A percentile compares a stretch with the other conserved stretches of the same genome.
Evolutionary conservation across 2,113 vertebrate species (phyloP).

Genomic region (Motacilla alba): DNA sequence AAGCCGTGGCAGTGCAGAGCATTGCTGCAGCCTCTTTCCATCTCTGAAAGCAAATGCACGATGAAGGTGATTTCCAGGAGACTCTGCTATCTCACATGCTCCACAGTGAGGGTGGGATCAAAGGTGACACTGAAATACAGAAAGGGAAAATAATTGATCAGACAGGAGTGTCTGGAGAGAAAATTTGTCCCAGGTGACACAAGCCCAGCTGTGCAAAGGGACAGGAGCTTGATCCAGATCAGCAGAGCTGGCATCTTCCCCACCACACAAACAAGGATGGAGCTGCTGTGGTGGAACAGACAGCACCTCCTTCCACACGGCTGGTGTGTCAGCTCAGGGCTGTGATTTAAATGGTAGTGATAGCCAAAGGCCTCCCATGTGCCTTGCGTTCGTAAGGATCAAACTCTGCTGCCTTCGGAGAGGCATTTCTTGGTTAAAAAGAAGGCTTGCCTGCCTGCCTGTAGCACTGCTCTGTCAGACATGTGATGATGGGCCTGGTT

Average conservation of each 20-base stretch:
- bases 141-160: neutral
- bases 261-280: accelerated
- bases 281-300: neutral
- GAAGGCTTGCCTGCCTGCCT: neutral
- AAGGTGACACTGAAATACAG: neutral
- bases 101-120: neutral
- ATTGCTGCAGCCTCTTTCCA: accelerated
- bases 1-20: neutral
- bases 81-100: neutral
- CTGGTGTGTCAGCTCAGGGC: neutral
- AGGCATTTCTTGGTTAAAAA: neutral
- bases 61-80: neutral
- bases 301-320: neutral
- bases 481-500: constrained; percentile 63
- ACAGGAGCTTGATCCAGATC: accelerated
- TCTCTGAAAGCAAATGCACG: accelerated
- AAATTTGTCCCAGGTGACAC: neutral
- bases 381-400: neutral
- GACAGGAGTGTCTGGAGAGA: neutral
- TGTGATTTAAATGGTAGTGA: neutral
- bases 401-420: neutral
- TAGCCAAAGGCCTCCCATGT: neutral
- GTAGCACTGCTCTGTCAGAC: neutral
- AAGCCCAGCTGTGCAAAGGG: neutral
- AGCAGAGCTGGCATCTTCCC: neutral